phyloP scores from a whole-genome alignment of 2,888 invertebrate genomes.

The Hypomecis punctinalis region DNA sequence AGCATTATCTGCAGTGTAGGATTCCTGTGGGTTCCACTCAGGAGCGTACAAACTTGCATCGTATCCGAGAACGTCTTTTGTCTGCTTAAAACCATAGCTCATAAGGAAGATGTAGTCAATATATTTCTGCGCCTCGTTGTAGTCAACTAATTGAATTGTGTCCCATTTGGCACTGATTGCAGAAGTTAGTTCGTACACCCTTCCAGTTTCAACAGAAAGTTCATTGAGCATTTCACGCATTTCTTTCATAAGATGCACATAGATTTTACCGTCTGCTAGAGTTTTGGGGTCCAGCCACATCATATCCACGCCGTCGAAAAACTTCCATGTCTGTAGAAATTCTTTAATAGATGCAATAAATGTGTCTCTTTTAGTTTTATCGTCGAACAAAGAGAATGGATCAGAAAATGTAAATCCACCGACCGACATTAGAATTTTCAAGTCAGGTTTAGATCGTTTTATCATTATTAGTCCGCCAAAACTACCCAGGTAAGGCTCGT shows the following conservation, averaged over 20 bases:
- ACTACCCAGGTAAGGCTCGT: constrained; percentile 81
- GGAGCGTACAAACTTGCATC: constrained; percentile 77
- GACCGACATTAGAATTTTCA: constrained; percentile 77
- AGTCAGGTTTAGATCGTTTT: constrained; percentile 76
- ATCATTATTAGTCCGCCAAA: constrained; percentile 80
- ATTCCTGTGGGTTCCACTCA: constrained; percentile 74
- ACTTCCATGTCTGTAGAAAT: constrained; percentile 79
- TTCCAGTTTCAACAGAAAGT: constrained; percentile 71
- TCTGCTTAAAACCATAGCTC: constrained; percentile 82
- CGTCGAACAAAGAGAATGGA: constrained; percentile 79
- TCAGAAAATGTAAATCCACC: constrained; percentile 81
- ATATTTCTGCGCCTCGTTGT: constrained; percentile 75
- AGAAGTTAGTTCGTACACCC: constrained; percentile 77
- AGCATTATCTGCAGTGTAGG: constrained; percentile 81
- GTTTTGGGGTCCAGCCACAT: constrained; percentile 69
- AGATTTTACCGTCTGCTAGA: constrained; percentile 65
- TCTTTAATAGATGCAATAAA: constrained; percentile 79
- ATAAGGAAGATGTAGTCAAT: constrained; percentile 82
- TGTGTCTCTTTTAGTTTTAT: constrained; percentile 69
- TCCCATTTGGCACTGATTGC: constrained; percentile 82
- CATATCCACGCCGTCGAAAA: constrained; percentile 81
- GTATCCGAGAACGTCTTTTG: constrained; percentile 77
- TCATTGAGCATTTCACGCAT: constrained; percentile 76
- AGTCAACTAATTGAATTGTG: constrained; percentile 80
- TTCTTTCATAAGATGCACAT: constrained; percentile 75